Base-by-base conservation (phyloP, 2,888 invertebrate genomes). In the Torymus tubicola region DNA sequence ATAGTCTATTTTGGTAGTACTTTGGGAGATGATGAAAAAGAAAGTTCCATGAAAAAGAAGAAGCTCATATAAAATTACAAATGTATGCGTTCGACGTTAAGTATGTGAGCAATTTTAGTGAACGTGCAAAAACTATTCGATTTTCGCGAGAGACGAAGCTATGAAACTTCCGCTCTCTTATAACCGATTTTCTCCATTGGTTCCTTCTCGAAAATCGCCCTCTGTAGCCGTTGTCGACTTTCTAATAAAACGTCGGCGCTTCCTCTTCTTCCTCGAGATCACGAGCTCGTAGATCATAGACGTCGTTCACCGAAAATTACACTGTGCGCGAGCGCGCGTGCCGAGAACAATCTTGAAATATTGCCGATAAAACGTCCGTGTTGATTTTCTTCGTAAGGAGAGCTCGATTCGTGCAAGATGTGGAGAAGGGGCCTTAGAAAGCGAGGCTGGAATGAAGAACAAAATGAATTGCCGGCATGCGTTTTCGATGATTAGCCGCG, bases 211-310 rank as follows among this genome's bases (percentile, higher is more conserved):
- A 75, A 70, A 80, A 80, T 70, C 74, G 42, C 10, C 63, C 53
- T 42, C 52, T 16, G 14, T 24, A 14, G 5, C 52, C 50, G 21
- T 42, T 42, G 42, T 16, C 24, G 67, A 63, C 69, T 73, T 79
- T 79, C 64, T 79, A 79, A 74, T 69, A 74, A 79, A 79, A 58
- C 63, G 18, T 55, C 16, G 21, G 61, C 12, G 42, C 14, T 72
- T 65, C 58, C 16, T 53, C 21, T 70, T 65, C 18, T 60, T 31
- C 13, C 58, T n/a, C 2, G 18, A 52, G 58, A 81, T 81, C 77
- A 77, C 81, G 73, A 81, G 53, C 81, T 77, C 69, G 60, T 77
- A 77, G 65, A 77, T 81, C 73, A 77, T 64, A 16, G 42, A 58
- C 63, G 14, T 55, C 65, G 65, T n/a, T 67, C 55, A 61, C 61